phyloP scores from a whole-genome alignment of 1,140 invertebrate species.

The Gonioctena quinquepunctata region DNA sequence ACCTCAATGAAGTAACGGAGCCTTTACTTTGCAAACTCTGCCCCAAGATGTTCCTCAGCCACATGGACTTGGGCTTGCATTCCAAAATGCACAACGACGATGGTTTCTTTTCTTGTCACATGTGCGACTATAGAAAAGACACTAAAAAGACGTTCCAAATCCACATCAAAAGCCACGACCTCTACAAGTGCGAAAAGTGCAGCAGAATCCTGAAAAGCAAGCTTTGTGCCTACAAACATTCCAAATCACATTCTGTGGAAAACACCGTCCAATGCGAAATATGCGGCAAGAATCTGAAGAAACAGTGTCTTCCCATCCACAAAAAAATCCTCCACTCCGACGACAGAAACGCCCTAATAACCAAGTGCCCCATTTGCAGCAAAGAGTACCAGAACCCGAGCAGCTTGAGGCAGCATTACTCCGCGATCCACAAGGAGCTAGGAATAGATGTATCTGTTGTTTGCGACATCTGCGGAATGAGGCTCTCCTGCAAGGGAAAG shows the following conservation, averaged over 20 bases:
- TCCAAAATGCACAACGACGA: background rate
- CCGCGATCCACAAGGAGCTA: constrained; percentile 6
- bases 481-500: constrained; percentile 7
- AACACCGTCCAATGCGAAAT: constrained; percentile 37
- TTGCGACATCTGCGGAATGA: constrained; percentile 13
- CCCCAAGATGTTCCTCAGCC: background rate
- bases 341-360: constrained; percentile 31
- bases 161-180: constrained; percentile 58
- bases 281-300: constrained; percentile 43
- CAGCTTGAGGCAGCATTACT: constrained; percentile 39
- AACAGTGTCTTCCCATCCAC: constrained; percentile 38
- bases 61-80: background rate
- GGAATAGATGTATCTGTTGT: constrained; percentile 35
- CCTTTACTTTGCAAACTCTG: background rate
- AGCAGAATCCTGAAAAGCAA: constrained; percentile 55
- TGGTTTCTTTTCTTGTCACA: constrained; percentile 2
- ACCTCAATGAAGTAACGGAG: constrained; percentile 10
- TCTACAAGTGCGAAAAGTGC: constrained; percentile 58
- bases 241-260: constrained; percentile 36
- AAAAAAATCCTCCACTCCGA: constrained; percentile 32
- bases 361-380: constrained; percentile 40
- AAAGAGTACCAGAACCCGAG: constrained; percentile 44
- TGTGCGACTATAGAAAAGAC: constrained; percentile 5
- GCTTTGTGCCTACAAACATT: constrained; percentile 50
- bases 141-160: constrained; percentile 28